phyloP scores from a whole-genome alignment of 2,888 invertebrate species.

The Thecophora atra region DNA sequence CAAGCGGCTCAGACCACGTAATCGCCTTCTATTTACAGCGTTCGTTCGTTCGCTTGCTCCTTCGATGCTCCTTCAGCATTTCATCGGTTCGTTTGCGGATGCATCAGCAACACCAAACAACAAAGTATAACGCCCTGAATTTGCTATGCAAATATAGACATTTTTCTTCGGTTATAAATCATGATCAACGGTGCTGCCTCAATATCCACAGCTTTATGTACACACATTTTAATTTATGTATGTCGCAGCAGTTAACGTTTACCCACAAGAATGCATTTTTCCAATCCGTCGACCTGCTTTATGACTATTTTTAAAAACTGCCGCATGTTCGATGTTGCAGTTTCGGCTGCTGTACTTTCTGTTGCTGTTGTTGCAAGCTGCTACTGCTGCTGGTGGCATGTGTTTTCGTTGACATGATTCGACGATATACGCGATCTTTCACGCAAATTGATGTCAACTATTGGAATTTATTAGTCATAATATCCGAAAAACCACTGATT shows the following conservation, averaged over 20 bases:
- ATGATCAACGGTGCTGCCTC: slow-evolving; percentile 25
- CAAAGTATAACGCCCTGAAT: background rate
- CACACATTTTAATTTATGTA: slow-evolving; percentile 34
- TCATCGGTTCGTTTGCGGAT: background rate
- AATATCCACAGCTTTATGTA: background rate
- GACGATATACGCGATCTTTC: slow-evolving; percentile 5
- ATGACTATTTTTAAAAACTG: background rate
- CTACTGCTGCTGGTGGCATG: slow-evolving; percentile 13
- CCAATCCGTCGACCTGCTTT: background rate
- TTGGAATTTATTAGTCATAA: slow-evolving; percentile 4
- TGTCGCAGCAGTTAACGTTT: slow-evolving; percentile 26
- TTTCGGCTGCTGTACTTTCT: background rate
- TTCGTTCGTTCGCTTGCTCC: too few species aligned
- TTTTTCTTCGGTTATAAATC: slow-evolving; percentile 24
- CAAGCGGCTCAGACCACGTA: background rate
- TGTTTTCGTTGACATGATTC: background rate
- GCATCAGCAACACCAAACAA: background rate
- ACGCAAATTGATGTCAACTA: slow-evolving; percentile 18
- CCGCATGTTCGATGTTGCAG: slow-evolving; percentile 32
- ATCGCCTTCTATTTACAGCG: too few species aligned
- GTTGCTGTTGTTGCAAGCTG: slow-evolving; percentile 12
- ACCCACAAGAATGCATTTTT: background rate
- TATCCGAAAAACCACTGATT: background rate
- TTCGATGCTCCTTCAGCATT: too few species aligned
- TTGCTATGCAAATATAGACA: slow-evolving; percentile 16